Evolutionary conservation across 2,113 vertebrate species (phyloP).

Genomic region (Rousettus leschenaultii): DNA sequence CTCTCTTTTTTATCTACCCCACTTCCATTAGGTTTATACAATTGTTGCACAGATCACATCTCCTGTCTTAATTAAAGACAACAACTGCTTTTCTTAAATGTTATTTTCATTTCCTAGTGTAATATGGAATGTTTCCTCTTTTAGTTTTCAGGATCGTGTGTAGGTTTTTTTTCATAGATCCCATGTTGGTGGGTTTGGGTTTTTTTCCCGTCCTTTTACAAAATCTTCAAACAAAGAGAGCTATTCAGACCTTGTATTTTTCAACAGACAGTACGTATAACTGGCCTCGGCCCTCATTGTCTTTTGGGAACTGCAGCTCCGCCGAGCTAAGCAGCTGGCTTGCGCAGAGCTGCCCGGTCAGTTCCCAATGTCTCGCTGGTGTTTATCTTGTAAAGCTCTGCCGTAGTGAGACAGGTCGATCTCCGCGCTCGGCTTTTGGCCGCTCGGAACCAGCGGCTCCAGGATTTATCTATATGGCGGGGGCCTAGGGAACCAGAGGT

Average conservation of each 20-base stretch:
- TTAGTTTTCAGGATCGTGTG: not conserved
- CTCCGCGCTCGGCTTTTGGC: not conserved
- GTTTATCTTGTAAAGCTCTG: not conserved
- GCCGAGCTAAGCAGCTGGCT: not conserved
- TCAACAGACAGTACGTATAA: not conserved
- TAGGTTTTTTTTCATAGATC: not conserved
- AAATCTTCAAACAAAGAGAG: constrained; percentile 18
- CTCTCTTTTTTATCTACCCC: not conserved
- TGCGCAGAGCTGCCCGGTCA: not conserved
- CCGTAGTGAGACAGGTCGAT: not conserved
- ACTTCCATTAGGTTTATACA: not conserved
- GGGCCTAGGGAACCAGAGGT: not conserved
- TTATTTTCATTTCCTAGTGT: constrained; percentile 18
- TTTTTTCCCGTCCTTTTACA: not conserved
- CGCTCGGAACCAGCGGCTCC: not conserved
- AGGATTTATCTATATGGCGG: not conserved
- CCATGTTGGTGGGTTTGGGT: not conserved
- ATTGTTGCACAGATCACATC: not conserved
- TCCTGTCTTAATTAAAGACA: not conserved
- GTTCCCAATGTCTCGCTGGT: not conserved
- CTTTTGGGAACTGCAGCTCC: not conserved
- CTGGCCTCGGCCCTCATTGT: not conserved
- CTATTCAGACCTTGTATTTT: not conserved
- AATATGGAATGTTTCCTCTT: not conserved
- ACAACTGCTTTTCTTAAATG: not conserved